Conservation (phyloP, 2,797 vertebrate genomes). For the Cryptoprocta ferox region DNA sequence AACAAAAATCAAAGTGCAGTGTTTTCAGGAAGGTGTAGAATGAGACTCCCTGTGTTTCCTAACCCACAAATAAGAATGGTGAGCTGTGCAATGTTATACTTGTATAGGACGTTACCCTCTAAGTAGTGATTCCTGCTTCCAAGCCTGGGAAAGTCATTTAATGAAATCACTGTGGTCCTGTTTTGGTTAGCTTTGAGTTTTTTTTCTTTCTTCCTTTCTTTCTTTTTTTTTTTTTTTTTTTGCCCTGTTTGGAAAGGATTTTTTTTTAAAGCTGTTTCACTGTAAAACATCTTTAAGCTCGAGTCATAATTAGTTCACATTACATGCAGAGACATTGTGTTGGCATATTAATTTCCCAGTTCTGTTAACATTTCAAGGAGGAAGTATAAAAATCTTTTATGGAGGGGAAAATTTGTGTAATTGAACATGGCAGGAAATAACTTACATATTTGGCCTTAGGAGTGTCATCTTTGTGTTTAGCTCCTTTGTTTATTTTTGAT, state of each 20-base stretch:
- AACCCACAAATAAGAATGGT: neutral
- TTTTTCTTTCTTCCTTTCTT: neutral
- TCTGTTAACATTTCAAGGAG: neutral
- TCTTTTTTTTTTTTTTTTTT: neutral
- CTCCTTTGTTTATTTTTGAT: constrained; percentile 14
- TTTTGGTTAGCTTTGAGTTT: constrained; percentile 26
- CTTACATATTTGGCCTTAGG: constrained; percentile 21
- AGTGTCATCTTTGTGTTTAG: neutral
- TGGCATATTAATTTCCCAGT: constrained; percentile 26
- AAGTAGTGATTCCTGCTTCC: neutral
- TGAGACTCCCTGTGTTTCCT: neutral
- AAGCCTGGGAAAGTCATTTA: constrained; percentile 11
- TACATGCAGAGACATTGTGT: neutral
- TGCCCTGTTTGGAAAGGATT: constrained; percentile 10
- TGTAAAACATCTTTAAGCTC: constrained; percentile 41
- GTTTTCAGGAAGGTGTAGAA: constrained; percentile 33
- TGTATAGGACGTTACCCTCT: neutral
- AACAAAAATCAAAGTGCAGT: neutral
- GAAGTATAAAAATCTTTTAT: constrained; percentile 39
- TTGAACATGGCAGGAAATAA: neutral
- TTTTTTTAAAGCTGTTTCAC: neutral
- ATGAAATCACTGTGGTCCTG: constrained; percentile 37
- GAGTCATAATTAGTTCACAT: constrained; percentile 17
- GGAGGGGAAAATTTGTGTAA: constrained; percentile 4
- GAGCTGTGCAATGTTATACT: neutral